Evolutionary conservation across 2,888 invertebrate species (phyloP).

Genomic region (Tenthredo amoena): DNA sequence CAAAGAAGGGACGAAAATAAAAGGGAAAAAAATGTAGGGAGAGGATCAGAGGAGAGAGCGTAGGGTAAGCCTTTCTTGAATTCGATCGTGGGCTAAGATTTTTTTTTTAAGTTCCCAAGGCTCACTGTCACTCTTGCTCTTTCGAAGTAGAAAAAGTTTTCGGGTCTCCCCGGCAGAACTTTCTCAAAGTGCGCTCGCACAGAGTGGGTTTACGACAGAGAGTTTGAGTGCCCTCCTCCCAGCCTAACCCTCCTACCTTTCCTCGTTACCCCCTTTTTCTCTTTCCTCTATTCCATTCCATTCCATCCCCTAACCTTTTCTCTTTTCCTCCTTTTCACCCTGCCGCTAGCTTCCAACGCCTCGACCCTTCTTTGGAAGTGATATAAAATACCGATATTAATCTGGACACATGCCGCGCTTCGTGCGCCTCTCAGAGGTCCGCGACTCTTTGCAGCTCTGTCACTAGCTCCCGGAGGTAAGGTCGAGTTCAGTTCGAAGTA

Average conservation of each 20-base stretch:
- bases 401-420: conserved; percentile 37
- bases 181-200: conserved; percentile 34
- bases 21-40: conserved; percentile 28
- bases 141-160: neutral
- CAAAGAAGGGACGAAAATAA: neutral
- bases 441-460: conserved; percentile 7
- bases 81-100: conserved; percentile 3
- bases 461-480: neutral
- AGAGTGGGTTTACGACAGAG: conserved; percentile 46
- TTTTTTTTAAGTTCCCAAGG: conserved; percentile 17
- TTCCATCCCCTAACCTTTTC: neutral
- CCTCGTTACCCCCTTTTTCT: conserved; percentile 31
- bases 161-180: conserved; percentile 1
- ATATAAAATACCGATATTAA: conserved; percentile 49
- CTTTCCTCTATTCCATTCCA: neutral
- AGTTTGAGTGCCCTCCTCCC: conserved; percentile 43
- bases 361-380: conserved; percentile 30
- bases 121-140: conserved; percentile 43
- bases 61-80: conserved; percentile 45
- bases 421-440: neutral
- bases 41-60: conserved; percentile 55
- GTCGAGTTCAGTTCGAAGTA: neutral
- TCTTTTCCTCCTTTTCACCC: neutral
- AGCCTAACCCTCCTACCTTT: neutral
- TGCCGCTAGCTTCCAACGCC: neutral